Percentiles rank a stretch among this genome's conserved stretches.
Conservation (phyloP, 2,888 invertebrate genomes). For the Ophioninae sp. region DNA sequence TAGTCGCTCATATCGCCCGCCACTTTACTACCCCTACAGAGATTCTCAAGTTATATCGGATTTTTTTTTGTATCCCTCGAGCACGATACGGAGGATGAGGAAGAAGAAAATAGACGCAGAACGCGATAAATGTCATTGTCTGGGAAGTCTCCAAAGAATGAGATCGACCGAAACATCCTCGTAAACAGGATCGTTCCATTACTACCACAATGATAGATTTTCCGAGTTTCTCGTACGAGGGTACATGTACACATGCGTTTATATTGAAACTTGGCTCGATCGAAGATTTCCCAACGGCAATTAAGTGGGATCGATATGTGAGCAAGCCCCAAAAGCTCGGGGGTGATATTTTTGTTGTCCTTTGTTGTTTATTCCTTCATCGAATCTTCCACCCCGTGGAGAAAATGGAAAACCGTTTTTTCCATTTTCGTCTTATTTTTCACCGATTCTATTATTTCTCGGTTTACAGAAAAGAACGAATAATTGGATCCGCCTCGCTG, state of each 20-base stretch:
- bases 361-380: slow-evolving; percentile 17
- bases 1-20: slow-evolving; percentile 20
- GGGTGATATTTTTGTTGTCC: neutral
- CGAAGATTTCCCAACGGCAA: slow-evolving; percentile 38
- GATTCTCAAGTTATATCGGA: slow-evolving; percentile 33
- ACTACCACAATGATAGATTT: slow-evolving; percentile 29
- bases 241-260: slow-evolving; percentile 1
- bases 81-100: neutral
- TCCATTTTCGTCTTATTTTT: slow-evolving; percentile 19
- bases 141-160: slow-evolving; percentile 44
- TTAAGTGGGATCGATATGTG: slow-evolving; percentile 39
- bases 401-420: slow-evolving; percentile 10
- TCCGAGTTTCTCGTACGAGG: slow-evolving; percentile 37
- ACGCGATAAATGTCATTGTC: slow-evolving; percentile 42
- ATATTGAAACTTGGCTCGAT: slow-evolving; percentile 26
- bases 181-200: slow-evolving; percentile 53
- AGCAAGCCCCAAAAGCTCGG: slow-evolving; percentile 11
- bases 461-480: slow-evolving; percentile 1
- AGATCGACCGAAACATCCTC: slow-evolving; percentile 46
- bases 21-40: slow-evolving; percentile 40
- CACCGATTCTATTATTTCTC: slow-evolving; percentile 2
- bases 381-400: slow-evolving; percentile 27
- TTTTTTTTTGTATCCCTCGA: slow-evolving; percentile 13
- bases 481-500: slow-evolving; percentile 5
- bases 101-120: slow-evolving; percentile 15